These are phyloP conservation scores for Thymallus thymallus DNA, from an alignment of 2,113 vertebrate species.

Conservation along the genomic window DNA sequence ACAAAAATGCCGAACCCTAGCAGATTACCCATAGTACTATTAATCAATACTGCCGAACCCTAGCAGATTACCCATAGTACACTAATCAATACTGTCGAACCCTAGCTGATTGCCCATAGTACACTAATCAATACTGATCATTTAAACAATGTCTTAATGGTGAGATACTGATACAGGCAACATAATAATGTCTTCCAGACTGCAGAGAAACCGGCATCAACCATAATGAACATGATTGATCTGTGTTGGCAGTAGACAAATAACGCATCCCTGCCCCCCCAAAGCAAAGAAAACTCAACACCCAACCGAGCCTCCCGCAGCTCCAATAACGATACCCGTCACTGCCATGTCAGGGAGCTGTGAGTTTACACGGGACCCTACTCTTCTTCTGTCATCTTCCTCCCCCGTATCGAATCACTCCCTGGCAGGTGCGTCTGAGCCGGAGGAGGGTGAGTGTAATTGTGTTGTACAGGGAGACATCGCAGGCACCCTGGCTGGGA, in stretches of 20 bases:
- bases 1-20: neutral
- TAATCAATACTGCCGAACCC: neutral
- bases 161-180: neutral
- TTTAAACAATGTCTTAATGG: neutral
- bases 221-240: neutral
- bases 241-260: neutral
- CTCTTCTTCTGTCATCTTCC: neutral
- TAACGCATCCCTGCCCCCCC: neutral
- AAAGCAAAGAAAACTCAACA: neutral
- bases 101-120: too few species aligned
- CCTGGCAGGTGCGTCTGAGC: neutral
- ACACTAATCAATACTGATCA: neutral
- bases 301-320: neutral
- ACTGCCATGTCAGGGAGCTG: neutral
- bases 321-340: neutral
- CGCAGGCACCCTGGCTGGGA: neutral
- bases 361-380: neutral
- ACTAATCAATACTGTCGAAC: neutral
- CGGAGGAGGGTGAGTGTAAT: neutral
- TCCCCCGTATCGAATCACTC: neutral
- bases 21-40: neutral
- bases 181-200: neutral
- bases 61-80: too few species aligned
- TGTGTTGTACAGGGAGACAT: constrained; percentile 2
- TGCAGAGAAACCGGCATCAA: neutral